Percentiles rank a stretch among this genome's conserved stretches.
phyloP scores from a whole-genome alignment of 1,140 invertebrate species.

The Diabrotica undecimpunctata region DNA sequence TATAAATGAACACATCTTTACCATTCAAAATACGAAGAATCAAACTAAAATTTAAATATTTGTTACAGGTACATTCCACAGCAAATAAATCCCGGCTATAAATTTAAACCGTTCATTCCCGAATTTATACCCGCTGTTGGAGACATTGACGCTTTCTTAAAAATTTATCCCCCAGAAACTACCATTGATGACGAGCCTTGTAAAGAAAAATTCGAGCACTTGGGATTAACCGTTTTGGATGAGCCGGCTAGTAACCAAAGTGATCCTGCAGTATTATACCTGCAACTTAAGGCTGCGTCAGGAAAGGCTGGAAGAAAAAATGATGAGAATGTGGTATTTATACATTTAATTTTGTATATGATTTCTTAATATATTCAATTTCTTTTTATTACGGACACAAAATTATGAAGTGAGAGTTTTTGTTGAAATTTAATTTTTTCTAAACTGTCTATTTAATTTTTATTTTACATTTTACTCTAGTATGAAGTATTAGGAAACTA shows the following conservation, averaged over 20 bases:
- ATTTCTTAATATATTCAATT: neutral
- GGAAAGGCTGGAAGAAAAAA: conserved; percentile 28
- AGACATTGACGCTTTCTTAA: conserved; percentile 97
- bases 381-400: no score
- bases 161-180: conserved; percentile 78
- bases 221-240: conserved; percentile 86
- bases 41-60: no score
- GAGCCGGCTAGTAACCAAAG: conserved; percentile 94
- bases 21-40: no score
- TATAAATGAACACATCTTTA: no score
- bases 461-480: no score
- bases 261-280: conserved; percentile 89
- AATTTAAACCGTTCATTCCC: conserved; percentile 91
- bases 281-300: conserved; percentile 85
- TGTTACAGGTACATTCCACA: conserved; percentile 81
- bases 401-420: no score
- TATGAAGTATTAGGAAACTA: no score
- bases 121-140: conserved; percentile 97
- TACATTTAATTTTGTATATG: neutral
- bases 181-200: conserved; percentile 45
- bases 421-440: neutral
- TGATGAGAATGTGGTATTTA: conserved; percentile 25
- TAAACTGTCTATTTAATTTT: neutral
- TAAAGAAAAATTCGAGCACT: conserved; percentile 29
- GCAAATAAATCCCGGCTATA: conserved; percentile 84